These are phyloP conservation scores for Ifrita kowaldi DNA, from an alignment of 2,113 vertebrate species.

Conservation along the genomic window DNA sequence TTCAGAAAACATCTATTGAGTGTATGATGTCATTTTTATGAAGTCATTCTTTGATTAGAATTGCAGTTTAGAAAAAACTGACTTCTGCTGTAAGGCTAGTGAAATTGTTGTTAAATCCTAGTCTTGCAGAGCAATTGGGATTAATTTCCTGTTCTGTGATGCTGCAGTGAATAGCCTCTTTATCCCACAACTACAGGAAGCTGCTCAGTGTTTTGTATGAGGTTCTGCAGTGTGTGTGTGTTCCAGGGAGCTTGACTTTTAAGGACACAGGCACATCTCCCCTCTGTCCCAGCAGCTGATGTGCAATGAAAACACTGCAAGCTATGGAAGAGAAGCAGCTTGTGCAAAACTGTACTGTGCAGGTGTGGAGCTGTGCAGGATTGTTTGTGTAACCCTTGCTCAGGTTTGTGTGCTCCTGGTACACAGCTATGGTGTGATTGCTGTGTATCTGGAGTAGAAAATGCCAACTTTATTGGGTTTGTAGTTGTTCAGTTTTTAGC, in stretches of 20 bases:
- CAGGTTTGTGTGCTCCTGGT: neutral
- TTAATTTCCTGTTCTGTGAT: conserved; percentile 10
- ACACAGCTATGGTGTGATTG: neutral
- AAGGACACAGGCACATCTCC: neutral
- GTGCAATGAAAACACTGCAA: neutral
- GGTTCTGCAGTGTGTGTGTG: neutral
- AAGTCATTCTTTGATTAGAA: neutral
- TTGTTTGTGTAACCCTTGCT: neutral
- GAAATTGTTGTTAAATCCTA: conserved; percentile 9
- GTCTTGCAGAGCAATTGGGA: neutral
- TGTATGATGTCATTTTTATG: neutral
- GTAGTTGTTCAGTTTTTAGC: neutral
- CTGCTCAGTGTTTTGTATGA: neutral
- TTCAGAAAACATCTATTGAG: neutral
- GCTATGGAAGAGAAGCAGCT: neutral
- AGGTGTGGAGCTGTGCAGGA: neutral
- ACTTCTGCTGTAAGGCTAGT: neutral
- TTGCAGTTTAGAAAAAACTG: neutral
- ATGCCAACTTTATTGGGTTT: neutral
- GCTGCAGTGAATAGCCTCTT: conserved; percentile 29
- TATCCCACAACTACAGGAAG: conserved; percentile 27
- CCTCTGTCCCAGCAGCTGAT: neutral
- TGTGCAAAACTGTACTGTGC: neutral
- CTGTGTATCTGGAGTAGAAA: neutral
- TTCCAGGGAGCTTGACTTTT: neutral